A percentile compares a stretch with the other conserved stretches of the same genome.
phyloP scores from a whole-genome alignment of 2,888 invertebrate genomes.

The Oeneis ivallda region DNA sequence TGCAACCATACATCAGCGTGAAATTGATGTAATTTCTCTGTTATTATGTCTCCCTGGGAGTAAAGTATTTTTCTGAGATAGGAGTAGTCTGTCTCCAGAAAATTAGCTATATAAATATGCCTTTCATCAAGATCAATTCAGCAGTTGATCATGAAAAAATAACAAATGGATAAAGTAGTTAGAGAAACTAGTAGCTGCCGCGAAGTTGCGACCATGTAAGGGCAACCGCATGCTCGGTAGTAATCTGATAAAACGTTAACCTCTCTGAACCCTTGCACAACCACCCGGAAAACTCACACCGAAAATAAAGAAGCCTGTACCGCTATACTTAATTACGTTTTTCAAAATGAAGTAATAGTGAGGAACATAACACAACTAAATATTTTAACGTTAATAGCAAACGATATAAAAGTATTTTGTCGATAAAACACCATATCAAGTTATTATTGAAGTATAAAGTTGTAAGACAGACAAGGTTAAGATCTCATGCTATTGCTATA shows the following conservation, averaged over 20 bases:
- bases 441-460: background rate
- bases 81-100: background rate
- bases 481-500: background rate
- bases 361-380: background rate
- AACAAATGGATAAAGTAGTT: background rate
- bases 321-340: background rate
- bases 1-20: background rate
- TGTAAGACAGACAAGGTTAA: constrained; percentile 3
- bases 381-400: background rate
- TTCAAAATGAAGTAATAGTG: background rate
- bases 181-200: too few species aligned
- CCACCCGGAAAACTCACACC: background rate
- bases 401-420: background rate
- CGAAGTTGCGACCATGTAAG: too few species aligned
- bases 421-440: background rate
- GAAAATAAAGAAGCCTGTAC: background rate
- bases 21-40: background rate
- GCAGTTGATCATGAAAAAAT: background rate
- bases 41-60: background rate
- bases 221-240: too few species aligned
- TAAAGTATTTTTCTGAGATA: too few species aligned
- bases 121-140: background rate
- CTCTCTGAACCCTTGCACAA: background rate
- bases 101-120: background rate
- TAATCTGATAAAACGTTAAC: background rate